These are phyloP conservation scores for Lacerta agilis DNA, from an alignment of 2,797 vertebrate genomes.

Conservation along the genomic window DNA sequence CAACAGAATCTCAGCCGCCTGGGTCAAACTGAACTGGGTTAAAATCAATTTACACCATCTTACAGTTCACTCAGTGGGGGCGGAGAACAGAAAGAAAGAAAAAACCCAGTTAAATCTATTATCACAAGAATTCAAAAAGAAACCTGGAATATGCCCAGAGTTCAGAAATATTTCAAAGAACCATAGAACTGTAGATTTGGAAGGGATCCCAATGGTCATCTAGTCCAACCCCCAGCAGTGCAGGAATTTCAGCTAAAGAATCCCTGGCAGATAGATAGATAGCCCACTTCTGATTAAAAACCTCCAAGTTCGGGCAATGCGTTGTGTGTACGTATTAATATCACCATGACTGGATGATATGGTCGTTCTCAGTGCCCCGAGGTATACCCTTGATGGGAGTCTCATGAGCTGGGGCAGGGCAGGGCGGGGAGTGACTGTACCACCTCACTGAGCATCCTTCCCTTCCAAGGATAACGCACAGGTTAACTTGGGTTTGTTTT, in stretches of 20 bases:
- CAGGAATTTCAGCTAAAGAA: no score
- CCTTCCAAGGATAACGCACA: not conserved
- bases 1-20: no score
- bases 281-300: no score
- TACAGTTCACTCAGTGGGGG: not conserved
- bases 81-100: not conserved
- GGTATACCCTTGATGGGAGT: not conserved
- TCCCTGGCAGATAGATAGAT: no score
- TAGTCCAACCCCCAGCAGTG: no score
- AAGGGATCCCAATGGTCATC: no score
- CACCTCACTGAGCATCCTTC: not conserved
- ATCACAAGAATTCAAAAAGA: not conserved
- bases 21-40: not conserved
- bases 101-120: not conserved
- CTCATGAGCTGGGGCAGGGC: not conserved
- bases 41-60: not conserved
- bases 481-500: not conserved
- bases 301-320: not conserved
- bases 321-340: not conserved
- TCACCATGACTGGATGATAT: no score
- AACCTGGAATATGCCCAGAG: not conserved
- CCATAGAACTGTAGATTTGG: no score
- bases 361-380: not conserved
- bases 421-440: no score
- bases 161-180: not conserved